Evolutionary conservation across 1,140 invertebrate genomes (phyloP).

Genomic region (Bilobella aurantiaca): DNA sequence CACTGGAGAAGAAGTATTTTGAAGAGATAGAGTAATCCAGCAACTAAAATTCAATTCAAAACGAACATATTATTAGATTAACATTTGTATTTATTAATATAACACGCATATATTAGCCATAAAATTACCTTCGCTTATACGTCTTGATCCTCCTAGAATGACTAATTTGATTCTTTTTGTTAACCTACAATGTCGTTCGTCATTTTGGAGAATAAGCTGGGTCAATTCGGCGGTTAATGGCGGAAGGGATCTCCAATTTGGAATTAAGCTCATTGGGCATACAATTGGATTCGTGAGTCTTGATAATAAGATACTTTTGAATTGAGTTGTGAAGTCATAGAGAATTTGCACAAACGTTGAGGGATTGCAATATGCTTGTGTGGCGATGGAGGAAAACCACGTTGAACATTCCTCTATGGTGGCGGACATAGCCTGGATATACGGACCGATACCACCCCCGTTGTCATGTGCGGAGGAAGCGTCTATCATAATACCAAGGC

Average conservation of each 20-base stretch:
- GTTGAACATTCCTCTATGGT: constrained; percentile 16
- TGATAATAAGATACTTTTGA: constrained; percentile 6
- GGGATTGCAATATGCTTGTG: constrained; percentile 17
- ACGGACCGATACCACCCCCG: constrained; percentile 5
- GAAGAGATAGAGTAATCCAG: constrained; percentile 4
- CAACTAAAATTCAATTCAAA: background rate
- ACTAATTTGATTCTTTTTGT: constrained; percentile 19
- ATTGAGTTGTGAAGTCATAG: constrained; percentile 17
- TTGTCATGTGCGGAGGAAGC: constrained; percentile 6
- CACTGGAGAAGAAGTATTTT: constrained; percentile 10
- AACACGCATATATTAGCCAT: background rate
- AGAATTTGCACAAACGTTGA: constrained; percentile 21
- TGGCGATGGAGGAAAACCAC: constrained; percentile 14
- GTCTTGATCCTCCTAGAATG: constrained; percentile 4
- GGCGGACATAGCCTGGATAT: constrained; percentile 2
- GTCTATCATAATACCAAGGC: constrained; percentile 16
- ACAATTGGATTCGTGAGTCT: constrained; percentile 13
- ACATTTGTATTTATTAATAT: background rate
- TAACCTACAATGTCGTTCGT: constrained; percentile 15
- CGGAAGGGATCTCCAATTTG: constrained; percentile 5
- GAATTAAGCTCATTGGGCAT: constrained; percentile 1
- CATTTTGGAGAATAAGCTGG: constrained; percentile 9
- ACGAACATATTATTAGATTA: background rate
- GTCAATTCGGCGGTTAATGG: constrained; percentile 15
- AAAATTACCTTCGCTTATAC: constrained; percentile 10